Percentiles rank a stretch among this genome's conserved stretches.
These are phyloP conservation scores for Ruditapes philippinarum DNA, from an alignment of 1,140 invertebrate species.

Conservation along the genomic window DNA sequence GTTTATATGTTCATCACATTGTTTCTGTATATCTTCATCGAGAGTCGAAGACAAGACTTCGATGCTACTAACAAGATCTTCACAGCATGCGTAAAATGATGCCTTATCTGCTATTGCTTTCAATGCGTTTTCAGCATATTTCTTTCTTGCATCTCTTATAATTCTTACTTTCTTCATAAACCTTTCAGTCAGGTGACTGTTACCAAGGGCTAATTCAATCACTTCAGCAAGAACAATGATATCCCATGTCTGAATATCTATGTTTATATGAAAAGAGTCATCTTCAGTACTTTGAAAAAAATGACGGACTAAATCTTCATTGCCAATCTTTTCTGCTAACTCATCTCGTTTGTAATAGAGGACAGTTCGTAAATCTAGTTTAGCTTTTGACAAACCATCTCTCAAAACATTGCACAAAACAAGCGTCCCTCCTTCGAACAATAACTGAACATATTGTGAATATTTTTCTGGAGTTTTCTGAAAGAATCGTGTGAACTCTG, in stretches of 20 bases:
- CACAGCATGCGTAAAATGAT: not conserved
- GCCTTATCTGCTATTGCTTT: not conserved
- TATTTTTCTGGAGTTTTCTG: not conserved
- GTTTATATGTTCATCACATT: not conserved
- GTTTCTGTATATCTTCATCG: not conserved
- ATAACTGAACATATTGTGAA: not conserved
- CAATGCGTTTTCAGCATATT: not conserved
- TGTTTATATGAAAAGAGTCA: not conserved
- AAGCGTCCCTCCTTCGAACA: not conserved
- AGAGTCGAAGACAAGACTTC: not conserved
- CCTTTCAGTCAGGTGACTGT: too few species aligned
- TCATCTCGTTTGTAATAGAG: not conserved
- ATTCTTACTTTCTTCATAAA: too few species aligned
- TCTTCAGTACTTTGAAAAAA: not conserved
- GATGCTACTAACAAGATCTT: not conserved
- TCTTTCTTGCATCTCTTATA: not conserved
- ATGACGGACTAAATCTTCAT: not conserved
- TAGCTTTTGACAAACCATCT: not conserved
- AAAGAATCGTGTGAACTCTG: not conserved
- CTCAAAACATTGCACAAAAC: not conserved
- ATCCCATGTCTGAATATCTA: not conserved
- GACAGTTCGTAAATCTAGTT: not conserved
- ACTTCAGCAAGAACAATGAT: not conserved
- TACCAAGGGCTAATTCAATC: too few species aligned
- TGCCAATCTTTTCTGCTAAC: not conserved